A percentile compares a stretch with the other conserved stretches of the same genome.
Evolutionary conservation across 2,888 invertebrate genomes (phyloP).

Genomic region (Aleiodes alternator): DNA sequence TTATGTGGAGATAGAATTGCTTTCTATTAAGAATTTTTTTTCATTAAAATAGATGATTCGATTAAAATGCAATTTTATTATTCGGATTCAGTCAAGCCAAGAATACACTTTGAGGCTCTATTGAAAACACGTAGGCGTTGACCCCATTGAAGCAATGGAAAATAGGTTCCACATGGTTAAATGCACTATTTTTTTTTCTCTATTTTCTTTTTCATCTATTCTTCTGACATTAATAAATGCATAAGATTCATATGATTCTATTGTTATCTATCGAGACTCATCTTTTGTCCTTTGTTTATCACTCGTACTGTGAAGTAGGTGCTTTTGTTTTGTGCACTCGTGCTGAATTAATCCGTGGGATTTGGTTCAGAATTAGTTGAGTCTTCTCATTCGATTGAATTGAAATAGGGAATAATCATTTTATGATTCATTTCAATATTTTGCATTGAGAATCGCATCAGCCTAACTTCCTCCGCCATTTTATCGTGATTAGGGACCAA

Average conservation of each 20-base stretch:
- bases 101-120: slow-evolving; percentile 38
- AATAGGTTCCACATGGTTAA: slow-evolving; percentile 49
- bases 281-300: slow-evolving; percentile 26
- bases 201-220: neutral
- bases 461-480: no score
- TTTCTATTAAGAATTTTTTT: neutral
- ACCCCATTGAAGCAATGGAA: slow-evolving; percentile 54
- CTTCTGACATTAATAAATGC: slow-evolving; percentile 30
- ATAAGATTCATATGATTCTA: slow-evolving; percentile 11
- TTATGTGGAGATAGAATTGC: neutral
- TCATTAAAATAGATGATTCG: slow-evolving; percentile 27
- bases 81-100: slow-evolving; percentile 15
- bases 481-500: no score
- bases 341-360: slow-evolving; percentile 7
- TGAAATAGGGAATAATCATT: no score
- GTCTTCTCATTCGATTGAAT: neutral
- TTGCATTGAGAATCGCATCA: no score
- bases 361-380: neutral
- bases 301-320: slow-evolving; percentile 23
- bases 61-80: slow-evolving; percentile 36
- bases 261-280: slow-evolving; percentile 25
- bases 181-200: neutral
- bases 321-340: neutral
- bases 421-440: no score
- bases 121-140: slow-evolving; percentile 53